Evolutionary conservation across 2,113 vertebrate genomes (phyloP).

Genomic region (Tychaedon coryphoeus): DNA sequence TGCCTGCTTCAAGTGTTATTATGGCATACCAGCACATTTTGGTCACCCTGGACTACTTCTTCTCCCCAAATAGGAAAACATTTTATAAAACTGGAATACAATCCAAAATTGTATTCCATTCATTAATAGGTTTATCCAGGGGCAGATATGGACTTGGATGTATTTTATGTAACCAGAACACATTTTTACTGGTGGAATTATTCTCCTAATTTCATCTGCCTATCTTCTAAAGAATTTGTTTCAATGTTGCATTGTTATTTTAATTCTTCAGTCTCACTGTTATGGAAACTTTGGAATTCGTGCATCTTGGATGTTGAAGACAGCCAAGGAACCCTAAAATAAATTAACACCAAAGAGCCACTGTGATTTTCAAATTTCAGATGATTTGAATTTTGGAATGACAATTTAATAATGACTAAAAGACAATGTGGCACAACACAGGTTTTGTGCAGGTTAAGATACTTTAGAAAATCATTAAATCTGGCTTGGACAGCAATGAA

Average conservation of each 20-base stretch:
- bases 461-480: neutral
- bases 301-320: neutral
- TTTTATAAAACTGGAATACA: neutral
- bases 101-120: neutral
- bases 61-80: neutral
- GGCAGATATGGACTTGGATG: neutral
- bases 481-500: neutral
- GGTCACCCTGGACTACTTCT: neutral
- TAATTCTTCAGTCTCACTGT: neutral
- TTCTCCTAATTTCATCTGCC: neutral
- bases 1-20: neutral
- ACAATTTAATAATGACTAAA: neutral
- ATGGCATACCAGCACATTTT: neutral
- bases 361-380: neutral
- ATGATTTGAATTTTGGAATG: neutral
- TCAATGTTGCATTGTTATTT: neutral
- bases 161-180: neutral
- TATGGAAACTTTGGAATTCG: neutral
- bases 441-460: neutral
- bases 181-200: neutral
- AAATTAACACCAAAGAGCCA: neutral
- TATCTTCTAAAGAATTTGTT: neutral
- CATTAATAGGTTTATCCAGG: neutral
- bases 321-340: neutral
- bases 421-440: neutral